These are phyloP conservation scores for Candoia aspera DNA, from an alignment of 2,113 vertebrate genomes.

Conservation along the genomic window DNA sequence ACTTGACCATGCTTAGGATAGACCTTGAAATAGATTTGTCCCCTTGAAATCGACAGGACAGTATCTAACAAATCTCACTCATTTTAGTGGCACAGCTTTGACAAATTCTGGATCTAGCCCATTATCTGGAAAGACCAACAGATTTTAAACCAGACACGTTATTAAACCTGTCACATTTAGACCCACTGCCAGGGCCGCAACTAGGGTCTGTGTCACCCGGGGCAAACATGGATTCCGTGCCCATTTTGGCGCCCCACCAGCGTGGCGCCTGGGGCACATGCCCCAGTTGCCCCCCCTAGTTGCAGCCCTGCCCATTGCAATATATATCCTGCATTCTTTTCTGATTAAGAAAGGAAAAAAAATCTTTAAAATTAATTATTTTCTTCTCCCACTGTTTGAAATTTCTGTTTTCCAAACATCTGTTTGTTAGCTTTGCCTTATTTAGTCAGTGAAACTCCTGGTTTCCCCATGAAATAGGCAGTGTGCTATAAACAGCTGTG, in stretches of 20 bases:
- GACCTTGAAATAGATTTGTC: too few species aligned
- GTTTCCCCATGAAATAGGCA: background rate
- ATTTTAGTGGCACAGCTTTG: too few species aligned
- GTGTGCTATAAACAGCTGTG: background rate
- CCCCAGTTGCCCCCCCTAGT: too few species aligned
- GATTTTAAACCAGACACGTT: background rate
- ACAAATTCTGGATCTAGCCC: background rate
- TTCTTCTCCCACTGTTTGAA: background rate
- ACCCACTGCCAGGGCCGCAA: too few species aligned
- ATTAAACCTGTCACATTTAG: background rate
- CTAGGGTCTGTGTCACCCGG: too few species aligned
- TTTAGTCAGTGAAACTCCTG: conserved; percentile 8
- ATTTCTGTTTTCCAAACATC: background rate
- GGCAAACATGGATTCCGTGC: too few species aligned
- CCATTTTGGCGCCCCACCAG: too few species aligned
- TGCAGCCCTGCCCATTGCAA: background rate
- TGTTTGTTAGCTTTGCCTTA: conserved; percentile 19
- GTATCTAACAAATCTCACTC: too few species aligned
- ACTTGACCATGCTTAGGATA: too few species aligned
- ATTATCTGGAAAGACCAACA: background rate
- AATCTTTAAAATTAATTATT: background rate
- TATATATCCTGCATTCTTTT: background rate
- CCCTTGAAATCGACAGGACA: too few species aligned
- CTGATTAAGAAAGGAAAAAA: background rate
- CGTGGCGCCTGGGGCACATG: too few species aligned